Base-by-base conservation (phyloP, 2,888 invertebrate genomes). In the Allacma fusca region DNA sequence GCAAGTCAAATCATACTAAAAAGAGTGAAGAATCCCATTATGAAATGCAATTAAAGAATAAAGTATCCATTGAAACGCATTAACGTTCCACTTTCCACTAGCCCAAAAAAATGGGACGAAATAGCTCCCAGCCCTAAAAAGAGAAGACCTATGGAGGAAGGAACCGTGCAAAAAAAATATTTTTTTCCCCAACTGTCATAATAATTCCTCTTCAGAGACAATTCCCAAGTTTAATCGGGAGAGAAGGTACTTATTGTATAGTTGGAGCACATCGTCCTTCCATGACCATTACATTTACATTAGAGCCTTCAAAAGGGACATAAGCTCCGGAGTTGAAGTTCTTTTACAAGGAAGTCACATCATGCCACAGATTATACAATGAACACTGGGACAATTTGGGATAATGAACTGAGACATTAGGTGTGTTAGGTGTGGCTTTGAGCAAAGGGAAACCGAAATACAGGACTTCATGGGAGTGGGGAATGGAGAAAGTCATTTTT, bases 371-470 rank as follows among this genome's bases (percentile, higher is more conserved):
- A 50, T 50, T 50, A 50, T 50, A 50, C 50, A 50, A 50, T 50
- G 50, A 50, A 50, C 50, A 50, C 50, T 50, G 50, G 50, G 50
- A 50, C 50, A 50, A 50, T 50, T 50, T 50, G 16, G 50, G 50
- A 50, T 50, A 50, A 50, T 50, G 50, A 50, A 50, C 16, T 5
- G 50, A 13, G 50, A 50, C 50, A 50, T 50, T 50, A 50, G 50
- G 50, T 50, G 19, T 50, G 50, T 50, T 5, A 13, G 50, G 9
- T 50, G 19, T 50, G 40, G 5, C 5, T 40, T n/a, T n/a, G n/a
- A n/a, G n/a, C n/a, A n/a, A n/a, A n/a, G n/a, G n/a, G n/a, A n/a
- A n/a, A n/a, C n/a, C n/a, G n/a, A n/a, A n/a, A n/a, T n/a, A n/a
- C n/a, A n/a, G n/a, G n/a, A n/a, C n/a, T n/a, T n/a, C n/a, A n/a